Base-by-base conservation (phyloP, 2,888 invertebrate species). In the Trissoscelio sp. region DNA sequence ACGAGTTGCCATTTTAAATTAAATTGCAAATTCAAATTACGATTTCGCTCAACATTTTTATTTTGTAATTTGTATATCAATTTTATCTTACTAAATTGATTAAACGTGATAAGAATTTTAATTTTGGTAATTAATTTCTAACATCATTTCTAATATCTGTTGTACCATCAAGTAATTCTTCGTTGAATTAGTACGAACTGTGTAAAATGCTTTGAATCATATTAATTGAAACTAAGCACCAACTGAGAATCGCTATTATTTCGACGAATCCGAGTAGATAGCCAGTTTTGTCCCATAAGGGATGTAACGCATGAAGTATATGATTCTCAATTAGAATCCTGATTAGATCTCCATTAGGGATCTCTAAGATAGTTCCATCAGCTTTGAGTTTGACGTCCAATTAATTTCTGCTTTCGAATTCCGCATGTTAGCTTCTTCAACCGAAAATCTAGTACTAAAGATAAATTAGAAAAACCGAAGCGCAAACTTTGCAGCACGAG, bases 331-430 rank as follows among this genome's bases (percentile, higher is more conserved):
- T 74, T 74, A 66, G 62, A 11, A 46, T 12, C 3, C 20, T 58
- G 46, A 64, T 74, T 34, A 74, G 57, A 66, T 66, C 34, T 74
- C 57, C 48, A 74, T 74, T 58, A 74, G 39, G 39, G 9, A 37
- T 53, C 14, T 39, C 34, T 51, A 60, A 72, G 72, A 72, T 60
- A 72, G 51, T 64, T 53, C 42, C 39, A 66, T 64, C 28, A 57
- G 62, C 53, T 58, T 48, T 58, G 18, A 18, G 16, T 51, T 39
- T 44, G 39, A 44, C 62, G 44, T 57, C 24, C 18, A 62, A 28
- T 72, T 39, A 60, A 39, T 22, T 58, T 16, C 28, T 12, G 66
- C 5, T 42, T 18, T n/a, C 42, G 14, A 20, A 31, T 22, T 31
- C 22, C 42, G 20, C 20, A 44, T 20, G 58, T 44, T 12, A 11